phyloP scores from a whole-genome alignment of 2,113 vertebrate species.

The Heterocephalus glaber region DNA sequence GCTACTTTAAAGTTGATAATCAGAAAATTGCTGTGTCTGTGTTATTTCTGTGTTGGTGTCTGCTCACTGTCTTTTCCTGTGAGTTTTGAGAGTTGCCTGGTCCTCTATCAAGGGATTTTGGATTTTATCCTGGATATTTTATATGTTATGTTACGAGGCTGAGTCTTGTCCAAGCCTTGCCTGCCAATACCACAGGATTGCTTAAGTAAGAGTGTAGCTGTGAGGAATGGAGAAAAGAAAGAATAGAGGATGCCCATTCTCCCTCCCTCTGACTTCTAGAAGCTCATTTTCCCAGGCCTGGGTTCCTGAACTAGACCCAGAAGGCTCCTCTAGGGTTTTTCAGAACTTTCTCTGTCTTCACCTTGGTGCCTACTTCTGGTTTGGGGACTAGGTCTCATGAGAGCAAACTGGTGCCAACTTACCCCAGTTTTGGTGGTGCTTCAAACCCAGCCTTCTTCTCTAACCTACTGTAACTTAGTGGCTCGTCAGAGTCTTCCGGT shows the following conservation, averaged over 20 bases:
- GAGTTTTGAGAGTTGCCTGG: not conserved
- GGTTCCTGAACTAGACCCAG: not conserved
- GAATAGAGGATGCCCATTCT: accelerated
- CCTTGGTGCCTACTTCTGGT: not conserved
- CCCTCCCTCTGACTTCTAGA: not conserved
- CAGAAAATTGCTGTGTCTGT: not conserved
- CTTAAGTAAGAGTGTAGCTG: not conserved
- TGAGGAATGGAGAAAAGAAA: not conserved
- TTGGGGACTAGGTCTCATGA: not conserved
- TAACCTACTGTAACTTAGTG: not conserved
- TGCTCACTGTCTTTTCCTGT: not conserved
- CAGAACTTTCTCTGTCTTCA: not conserved
- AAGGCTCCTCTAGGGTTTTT: not conserved
- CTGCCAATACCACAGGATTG: too few relatives aligned
- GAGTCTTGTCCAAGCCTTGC: not conserved
- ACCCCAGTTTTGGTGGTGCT: not conserved
- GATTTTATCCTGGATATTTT: not conserved
- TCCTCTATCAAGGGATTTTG: not conserved
- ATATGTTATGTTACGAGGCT: not conserved
- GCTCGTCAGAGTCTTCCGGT: accelerated
- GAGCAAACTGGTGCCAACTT: not conserved
- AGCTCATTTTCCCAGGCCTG: not conserved
- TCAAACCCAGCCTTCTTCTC: not conserved
- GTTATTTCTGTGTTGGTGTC: not conserved
- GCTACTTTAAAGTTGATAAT: not conserved